These are phyloP conservation scores for Augochlorella aurata DNA, from an alignment of 2,888 invertebrate species.

Conservation along the genomic window DNA sequence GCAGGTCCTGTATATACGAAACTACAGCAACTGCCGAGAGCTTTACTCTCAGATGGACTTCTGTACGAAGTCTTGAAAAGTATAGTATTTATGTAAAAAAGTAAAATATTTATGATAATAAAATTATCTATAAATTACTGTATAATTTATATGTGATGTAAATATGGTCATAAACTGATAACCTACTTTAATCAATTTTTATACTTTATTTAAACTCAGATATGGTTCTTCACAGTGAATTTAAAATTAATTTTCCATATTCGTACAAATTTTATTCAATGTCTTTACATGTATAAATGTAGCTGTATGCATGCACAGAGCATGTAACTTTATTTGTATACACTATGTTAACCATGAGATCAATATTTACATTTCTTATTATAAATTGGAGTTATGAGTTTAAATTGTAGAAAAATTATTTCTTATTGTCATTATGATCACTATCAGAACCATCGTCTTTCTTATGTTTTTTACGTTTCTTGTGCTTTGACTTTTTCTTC, in stretches of 20 bases:
- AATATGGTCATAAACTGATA: no score
- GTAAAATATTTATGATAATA: no score
- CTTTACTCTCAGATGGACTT: no score
- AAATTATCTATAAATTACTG: no score
- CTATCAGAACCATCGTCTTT: slow-evolving; percentile 71
- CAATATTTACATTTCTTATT: slow-evolving; percentile 28
- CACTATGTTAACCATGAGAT: not conserved
- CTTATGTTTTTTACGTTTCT: slow-evolving; percentile 80
- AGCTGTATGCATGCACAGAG: not conserved
- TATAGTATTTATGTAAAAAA: no score
- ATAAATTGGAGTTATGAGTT: not conserved
- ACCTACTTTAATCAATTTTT: no score
- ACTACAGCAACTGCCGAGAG: no score
- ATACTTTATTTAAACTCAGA: no score
- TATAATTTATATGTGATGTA: no score
- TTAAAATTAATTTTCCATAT: not conserved
- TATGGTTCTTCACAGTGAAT: not conserved
- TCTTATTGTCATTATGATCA: slow-evolving; percentile 35
- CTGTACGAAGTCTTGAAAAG: no score
- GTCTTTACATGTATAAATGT: not conserved
- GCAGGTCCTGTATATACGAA: no score
- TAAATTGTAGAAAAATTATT: slow-evolving; percentile 21
- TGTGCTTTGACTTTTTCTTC: slow-evolving; percentile 76
- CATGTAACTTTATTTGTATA: slow-evolving; percentile 20
- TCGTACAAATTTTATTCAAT: slow-evolving; percentile 1